Evolutionary conservation across 2,797 vertebrate genomes (phyloP).

Genomic region (Clarias pachynema): DNA sequence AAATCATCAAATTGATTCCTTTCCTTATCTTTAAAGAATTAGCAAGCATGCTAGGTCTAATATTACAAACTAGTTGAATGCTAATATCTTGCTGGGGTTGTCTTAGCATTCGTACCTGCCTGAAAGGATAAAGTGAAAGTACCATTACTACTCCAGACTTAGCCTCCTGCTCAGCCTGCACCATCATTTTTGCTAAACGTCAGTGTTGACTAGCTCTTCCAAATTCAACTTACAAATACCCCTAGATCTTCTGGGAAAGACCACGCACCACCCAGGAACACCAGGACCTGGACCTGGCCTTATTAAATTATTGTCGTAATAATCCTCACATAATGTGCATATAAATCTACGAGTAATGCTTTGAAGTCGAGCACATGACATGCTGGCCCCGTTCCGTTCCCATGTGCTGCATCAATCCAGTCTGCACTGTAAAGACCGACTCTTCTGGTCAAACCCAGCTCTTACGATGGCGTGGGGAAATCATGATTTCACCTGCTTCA

Average conservation of each 20-base stretch:
- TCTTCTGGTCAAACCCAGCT: slow-evolving; percentile 10
- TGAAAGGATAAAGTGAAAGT: background rate
- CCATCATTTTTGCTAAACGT: background rate
- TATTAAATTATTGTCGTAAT: slow-evolving; percentile 54
- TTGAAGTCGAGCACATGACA: slow-evolving; percentile 61
- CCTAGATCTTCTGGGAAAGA: slow-evolving; percentile 19
- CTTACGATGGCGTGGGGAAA: slow-evolving; percentile 39
- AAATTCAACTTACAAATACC: background rate
- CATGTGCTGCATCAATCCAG: slow-evolving; percentile 46
- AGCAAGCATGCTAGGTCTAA: background rate
- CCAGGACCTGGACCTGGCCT: slow-evolving; percentile 60
- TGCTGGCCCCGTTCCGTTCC: slow-evolving; percentile 52
- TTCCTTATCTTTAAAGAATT: background rate
- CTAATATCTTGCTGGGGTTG: background rate
- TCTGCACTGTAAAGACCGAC: slow-evolving; percentile 29
- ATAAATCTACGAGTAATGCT: slow-evolving; percentile 68
- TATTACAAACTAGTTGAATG: background rate
- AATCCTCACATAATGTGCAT: slow-evolving; percentile 65
- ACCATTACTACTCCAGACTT: background rate
- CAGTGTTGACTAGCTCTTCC: background rate
- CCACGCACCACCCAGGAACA: slow-evolving; percentile 72
- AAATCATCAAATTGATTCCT: background rate
- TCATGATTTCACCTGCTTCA: slow-evolving; percentile 37
- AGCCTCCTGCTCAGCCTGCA: background rate
- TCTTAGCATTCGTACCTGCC: background rate